Conservation (phyloP, 2,888 invertebrate species). For the Trissoscelio sp. region DNA sequence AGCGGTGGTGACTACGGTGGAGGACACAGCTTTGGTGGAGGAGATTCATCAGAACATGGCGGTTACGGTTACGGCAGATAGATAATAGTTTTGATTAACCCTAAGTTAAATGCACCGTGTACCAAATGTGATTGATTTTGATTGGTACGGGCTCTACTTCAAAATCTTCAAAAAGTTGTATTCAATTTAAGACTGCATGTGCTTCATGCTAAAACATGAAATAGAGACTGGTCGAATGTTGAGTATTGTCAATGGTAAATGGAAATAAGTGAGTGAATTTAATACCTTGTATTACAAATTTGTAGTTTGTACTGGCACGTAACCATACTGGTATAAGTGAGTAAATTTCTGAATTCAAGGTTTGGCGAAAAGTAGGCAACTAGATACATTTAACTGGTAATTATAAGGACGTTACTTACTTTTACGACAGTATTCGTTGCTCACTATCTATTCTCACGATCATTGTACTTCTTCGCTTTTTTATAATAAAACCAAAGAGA, state of each 20-base stretch:
- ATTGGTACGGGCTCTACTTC: slow-evolving; percentile 13
- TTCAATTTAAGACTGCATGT: slow-evolving; percentile 58
- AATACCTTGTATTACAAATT: slow-evolving; percentile 9
- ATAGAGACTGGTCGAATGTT: slow-evolving; percentile 45
- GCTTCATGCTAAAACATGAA: slow-evolving; percentile 47
- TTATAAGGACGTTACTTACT: slow-evolving; percentile 50
- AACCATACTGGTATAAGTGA: slow-evolving; percentile 46
- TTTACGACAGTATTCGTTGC: slow-evolving; percentile 66
- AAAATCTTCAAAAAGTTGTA: slow-evolving; percentile 13
- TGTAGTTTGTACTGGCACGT: slow-evolving; percentile 20
- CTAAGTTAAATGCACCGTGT: slow-evolving; percentile 30
- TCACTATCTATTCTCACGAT: slow-evolving; percentile 65
- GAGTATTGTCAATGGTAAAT: slow-evolving; percentile 25
- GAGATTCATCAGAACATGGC: slow-evolving; percentile 51
- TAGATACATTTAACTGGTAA: slow-evolving; percentile 50
- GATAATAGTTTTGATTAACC: slow-evolving; percentile 1
- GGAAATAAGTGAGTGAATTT: slow-evolving; percentile 47
- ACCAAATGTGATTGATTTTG: slow-evolving; percentile 46
- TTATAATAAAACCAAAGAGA: slow-evolving; percentile 82
- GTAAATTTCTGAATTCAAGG: slow-evolving; percentile 35
- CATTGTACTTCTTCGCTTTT: slow-evolving; percentile 74
- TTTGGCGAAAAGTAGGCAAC: slow-evolving; percentile 40
- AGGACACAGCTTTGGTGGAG: slow-evolving; percentile 64
- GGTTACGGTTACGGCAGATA: slow-evolving; percentile 17
- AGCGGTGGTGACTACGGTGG: slow-evolving; percentile 62